Conservation (phyloP, 2,797 vertebrate genomes). For the Leucoraja ocellata region DNA sequence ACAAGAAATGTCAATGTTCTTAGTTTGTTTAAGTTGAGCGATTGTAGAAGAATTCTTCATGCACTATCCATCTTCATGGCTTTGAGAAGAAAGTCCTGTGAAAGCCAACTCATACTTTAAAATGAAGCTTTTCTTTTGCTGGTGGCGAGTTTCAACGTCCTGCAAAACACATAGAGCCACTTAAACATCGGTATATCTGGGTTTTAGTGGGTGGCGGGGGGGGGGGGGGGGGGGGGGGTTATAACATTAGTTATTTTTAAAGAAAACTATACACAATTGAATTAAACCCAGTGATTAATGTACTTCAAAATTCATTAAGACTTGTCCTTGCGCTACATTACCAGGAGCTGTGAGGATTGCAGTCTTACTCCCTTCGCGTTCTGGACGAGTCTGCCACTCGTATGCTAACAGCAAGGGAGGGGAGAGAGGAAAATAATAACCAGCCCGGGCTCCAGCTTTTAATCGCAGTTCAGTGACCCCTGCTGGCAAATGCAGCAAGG, state of each 20-base stretch:
- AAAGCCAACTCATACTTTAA: not conserved
- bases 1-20: not conserved
- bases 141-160: not conserved
- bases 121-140: not conserved
- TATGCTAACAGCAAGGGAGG: not conserved
- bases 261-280: not conserved
- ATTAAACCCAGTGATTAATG: not conserved
- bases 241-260: not conserved
- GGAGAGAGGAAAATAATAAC: not conserved
- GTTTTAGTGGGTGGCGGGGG: not conserved
- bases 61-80: not conserved
- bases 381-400: not conserved
- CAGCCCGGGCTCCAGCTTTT: not conserved
- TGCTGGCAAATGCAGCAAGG: not conserved
- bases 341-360: not conserved
- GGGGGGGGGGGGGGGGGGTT: too few relatives aligned
- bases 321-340: not conserved
- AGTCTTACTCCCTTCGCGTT: not conserved
- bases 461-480: slow-evolving; percentile 32
- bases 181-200: not conserved
- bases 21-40: not conserved
- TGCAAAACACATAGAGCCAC: not conserved
- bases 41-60: not conserved
- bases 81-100: not conserved
- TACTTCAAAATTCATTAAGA: not conserved